Evolutionary conservation across 2,797 vertebrate species (phyloP).

Genomic region (Ptychobarbus kaznakovi): DNA sequence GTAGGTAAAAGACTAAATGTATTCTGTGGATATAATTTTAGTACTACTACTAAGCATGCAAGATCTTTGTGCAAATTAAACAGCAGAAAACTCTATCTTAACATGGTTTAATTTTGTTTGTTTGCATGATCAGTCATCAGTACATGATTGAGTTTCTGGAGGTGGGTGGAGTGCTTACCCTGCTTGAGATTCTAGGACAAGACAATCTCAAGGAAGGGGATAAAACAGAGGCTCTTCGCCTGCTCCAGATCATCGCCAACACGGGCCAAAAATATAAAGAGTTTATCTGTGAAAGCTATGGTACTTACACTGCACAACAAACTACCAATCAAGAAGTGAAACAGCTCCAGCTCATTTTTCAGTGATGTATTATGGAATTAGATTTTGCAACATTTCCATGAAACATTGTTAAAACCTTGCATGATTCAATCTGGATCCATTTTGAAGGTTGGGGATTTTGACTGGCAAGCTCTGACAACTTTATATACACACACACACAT

Average conservation of each 20-base stretch:
- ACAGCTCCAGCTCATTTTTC: background rate
- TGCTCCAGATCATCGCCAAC: slow-evolving; percentile 79
- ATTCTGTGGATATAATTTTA: background rate
- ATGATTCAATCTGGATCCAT: slow-evolving; percentile 9
- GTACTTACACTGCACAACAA: slow-evolving; percentile 64
- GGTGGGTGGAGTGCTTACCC: slow-evolving; percentile 80
- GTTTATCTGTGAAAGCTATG: slow-evolving; percentile 85
- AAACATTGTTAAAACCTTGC: slow-evolving; percentile 2
- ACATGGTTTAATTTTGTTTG: slow-evolving; percentile 12
- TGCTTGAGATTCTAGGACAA: slow-evolving; percentile 83
- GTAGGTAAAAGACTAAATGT: slow-evolving; percentile 75
- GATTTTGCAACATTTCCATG: slow-evolving; percentile 1
- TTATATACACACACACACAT: background rate
- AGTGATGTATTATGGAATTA: background rate
- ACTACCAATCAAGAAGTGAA: background rate
- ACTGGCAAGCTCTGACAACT: background rate
- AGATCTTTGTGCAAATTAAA: background rate
- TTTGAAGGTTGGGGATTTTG: slow-evolving; percentile 13
- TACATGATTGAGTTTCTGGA: slow-evolving; percentile 87
- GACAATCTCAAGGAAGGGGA: slow-evolving; percentile 76
- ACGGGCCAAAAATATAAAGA: slow-evolving; percentile 85
- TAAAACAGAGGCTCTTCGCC: slow-evolving; percentile 78
- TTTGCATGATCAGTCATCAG: slow-evolving; percentile 72
- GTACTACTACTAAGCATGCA: background rate
- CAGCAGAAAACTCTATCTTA: background rate